Evolutionary conservation across 2,888 invertebrate genomes (phyloP), one percentile per base, ranked within the genome.

Genomic region (Drosophila flavopinicola): DNA sequence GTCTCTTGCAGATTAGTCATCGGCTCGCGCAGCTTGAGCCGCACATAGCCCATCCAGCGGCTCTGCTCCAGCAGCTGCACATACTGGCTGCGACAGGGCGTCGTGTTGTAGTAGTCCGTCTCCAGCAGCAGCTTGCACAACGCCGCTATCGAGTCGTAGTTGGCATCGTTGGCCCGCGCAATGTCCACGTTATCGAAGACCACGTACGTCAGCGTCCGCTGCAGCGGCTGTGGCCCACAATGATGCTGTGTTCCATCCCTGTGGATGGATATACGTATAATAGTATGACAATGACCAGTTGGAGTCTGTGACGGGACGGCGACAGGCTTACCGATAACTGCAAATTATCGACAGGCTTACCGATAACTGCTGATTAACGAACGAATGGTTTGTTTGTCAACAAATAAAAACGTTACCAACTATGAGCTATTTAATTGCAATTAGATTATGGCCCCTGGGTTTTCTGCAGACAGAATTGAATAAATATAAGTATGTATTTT

Each of bases 181-280:
- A 96, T 94, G 79, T 95, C 95, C 27, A 96, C 93, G 61, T 95
- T 95, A 77, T 96, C 94, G 75, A 95, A 94, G 6, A 95, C 93
- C 24, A 95, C 92, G 79, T 93, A 95, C 44, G 95, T 92, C 35
- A 95, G 92, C 33, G 94, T 93, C 0, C 94, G 92, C 32, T 93
- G 92, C 13, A 96, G 87, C 0, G 94, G 93, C 85, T 94, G 94
- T 0, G 90, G 24, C 60, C 42, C 23, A 85, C 52, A 63, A 91
- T 92, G 29, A 6, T 32, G 33, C 2, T 39, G 38, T 9, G 90
- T 85, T 0, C 92, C 92, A 66, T 92, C 92, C 1, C 90, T 89
- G 44, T 29, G 29, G 3, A 10, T 10, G 7, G 27, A 9, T 6
- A n/a, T 17, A 17, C 6, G 1, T n/a, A 11, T 5, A 24, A n/a